A percentile compares a stretch with the other conserved stretches of the same genome.
Conservation (phyloP, 2,797 vertebrate genomes). For the Sebastes iracundus region DNA sequence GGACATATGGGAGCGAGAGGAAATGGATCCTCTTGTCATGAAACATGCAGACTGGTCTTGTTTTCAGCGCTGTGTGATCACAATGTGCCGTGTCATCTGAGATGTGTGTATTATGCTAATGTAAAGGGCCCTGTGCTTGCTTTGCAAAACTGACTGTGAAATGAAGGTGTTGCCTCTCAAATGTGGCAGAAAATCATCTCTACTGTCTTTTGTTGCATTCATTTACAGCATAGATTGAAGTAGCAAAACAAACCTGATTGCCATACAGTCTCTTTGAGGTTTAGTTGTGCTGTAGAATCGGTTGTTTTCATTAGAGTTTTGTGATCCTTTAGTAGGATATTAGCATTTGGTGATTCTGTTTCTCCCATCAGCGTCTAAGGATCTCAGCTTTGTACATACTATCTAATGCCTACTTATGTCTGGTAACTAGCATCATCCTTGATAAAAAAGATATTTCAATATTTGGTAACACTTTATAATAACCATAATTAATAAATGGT, state of each 20-base stretch:
- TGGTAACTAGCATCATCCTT: too few species aligned
- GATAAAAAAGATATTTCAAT: too few species aligned
- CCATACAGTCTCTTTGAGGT: not conserved
- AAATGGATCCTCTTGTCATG: constrained; percentile 15
- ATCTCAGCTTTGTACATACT: not conserved
- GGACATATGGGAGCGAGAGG: constrained; percentile 14
- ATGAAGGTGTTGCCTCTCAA: constrained; percentile 1
- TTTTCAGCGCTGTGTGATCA: constrained; percentile 1
- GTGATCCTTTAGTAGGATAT: not conserved
- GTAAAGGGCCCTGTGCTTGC: not conserved
- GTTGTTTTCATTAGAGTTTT: not conserved
- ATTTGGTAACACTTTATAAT: too few species aligned
- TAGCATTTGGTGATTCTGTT: not conserved
- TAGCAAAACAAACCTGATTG: not conserved
- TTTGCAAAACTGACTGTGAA: constrained; percentile 17
- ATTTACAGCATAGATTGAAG: not conserved
- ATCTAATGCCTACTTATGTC: too few species aligned
- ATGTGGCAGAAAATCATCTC: not conserved
- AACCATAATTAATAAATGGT: too few species aligned
- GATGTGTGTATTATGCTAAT: constrained; percentile 11
- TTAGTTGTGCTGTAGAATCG: not conserved
- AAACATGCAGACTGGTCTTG: constrained; percentile 1
- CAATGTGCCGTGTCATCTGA: not conserved
- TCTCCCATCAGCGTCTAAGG: not conserved
- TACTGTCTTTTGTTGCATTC: not conserved